These are phyloP conservation scores for Hylaea fasciaria DNA, from an alignment of 2,888 invertebrate species.

Conservation along the genomic window DNA sequence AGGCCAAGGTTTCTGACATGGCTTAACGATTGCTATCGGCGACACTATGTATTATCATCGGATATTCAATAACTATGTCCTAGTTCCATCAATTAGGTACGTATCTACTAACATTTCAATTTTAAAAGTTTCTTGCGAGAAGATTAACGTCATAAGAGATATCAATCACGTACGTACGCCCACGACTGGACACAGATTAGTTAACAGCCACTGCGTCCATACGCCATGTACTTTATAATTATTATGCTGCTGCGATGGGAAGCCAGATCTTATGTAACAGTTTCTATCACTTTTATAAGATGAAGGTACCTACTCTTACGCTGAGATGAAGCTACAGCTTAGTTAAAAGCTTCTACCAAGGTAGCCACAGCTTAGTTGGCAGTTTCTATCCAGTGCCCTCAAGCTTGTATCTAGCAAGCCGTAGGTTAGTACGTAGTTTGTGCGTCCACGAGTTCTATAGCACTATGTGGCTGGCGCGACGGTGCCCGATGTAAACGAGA, in stretches of 20 bases:
- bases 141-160: slow-evolving; percentile 16
- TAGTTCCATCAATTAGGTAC: no score
- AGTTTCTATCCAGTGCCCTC: slow-evolving; percentile 3
- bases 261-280: slow-evolving; percentile 4
- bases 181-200: slow-evolving; percentile 5
- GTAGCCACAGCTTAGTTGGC: slow-evolving; percentile 1
- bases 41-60: no score
- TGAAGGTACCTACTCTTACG: no score
- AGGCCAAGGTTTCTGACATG: no score
- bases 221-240: background rate
- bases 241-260: background rate
- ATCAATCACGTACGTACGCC: slow-evolving; percentile 20
- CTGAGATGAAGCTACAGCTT: slow-evolving; percentile 1
- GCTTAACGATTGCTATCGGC: no score
- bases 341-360: background rate
- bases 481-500: slow-evolving; percentile 68
- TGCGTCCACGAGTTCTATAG: slow-evolving; percentile 24
- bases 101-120: no score
- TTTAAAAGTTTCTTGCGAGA: slow-evolving; percentile 3
- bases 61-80: no score
- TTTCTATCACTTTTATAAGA: no score
- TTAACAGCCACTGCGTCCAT: background rate
- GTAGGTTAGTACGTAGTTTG: slow-evolving; percentile 15
- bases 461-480: slow-evolving; percentile 57
- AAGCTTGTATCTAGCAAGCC: background rate